Conservation (phyloP, 2,113 vertebrate genomes). For the Lipotes vexillifer region DNA sequence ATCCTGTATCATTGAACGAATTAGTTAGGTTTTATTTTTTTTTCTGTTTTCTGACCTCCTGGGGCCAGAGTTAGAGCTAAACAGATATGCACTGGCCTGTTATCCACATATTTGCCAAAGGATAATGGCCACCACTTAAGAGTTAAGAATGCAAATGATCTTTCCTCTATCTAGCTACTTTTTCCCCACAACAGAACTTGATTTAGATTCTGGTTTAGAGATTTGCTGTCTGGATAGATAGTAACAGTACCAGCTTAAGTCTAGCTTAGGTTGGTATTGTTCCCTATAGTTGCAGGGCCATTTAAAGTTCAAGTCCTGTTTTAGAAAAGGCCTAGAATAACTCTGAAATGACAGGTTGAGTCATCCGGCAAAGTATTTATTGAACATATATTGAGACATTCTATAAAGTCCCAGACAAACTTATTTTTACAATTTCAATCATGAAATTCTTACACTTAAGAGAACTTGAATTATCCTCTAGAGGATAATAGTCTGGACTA, state of each 20-base stretch:
- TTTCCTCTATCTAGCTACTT: neutral
- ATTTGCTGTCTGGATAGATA: neutral
- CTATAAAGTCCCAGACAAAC: neutral
- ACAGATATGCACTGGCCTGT: neutral
- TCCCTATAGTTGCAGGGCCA: neutral
- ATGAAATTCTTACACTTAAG: conserved; percentile 16
- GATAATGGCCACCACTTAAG: neutral
- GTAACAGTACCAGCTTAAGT: neutral
- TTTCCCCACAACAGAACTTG: neutral
- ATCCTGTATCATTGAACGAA: neutral
- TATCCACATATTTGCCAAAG: neutral
- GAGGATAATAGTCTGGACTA: neutral
- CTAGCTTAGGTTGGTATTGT: neutral
- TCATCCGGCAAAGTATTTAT: conserved; percentile 11
- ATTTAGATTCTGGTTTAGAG: conserved; percentile 15
- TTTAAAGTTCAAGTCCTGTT: conserved; percentile 8
- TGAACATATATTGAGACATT: neutral
- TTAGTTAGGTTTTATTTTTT: neutral
- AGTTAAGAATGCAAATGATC: neutral
- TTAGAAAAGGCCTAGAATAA: conserved; percentile 1
- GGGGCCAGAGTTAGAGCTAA: neutral
- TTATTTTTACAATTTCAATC: neutral
- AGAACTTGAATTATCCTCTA: neutral
- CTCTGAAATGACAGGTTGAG: neutral
- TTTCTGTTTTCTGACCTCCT: conserved; percentile 4